Percentiles rank a stretch among this genome's conserved stretches.
These are phyloP conservation scores for Arvicanthis niloticus DNA, from an alignment of 2,113 vertebrate species.

Conservation along the genomic window DNA sequence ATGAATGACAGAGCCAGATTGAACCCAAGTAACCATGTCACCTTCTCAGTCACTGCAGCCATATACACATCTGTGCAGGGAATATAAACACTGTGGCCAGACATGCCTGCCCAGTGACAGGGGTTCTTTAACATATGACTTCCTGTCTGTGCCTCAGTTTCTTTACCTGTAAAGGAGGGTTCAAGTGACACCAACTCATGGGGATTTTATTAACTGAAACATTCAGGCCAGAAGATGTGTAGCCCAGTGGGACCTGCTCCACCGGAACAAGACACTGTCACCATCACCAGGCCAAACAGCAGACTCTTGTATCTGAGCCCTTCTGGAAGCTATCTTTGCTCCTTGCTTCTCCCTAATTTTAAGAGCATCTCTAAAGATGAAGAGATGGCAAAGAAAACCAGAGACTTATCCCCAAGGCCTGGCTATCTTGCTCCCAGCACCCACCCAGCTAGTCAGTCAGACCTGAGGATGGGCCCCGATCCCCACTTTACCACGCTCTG, in stretches of 20 bases:
- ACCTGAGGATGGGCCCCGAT: not conserved
- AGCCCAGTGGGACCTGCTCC: not conserved
- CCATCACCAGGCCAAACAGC: too few relatives aligned
- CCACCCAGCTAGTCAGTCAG: not conserved
- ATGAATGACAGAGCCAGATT: accelerated
- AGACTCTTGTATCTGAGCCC: not conserved
- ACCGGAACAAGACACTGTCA: not conserved
- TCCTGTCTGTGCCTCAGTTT: not conserved
- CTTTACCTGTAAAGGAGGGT: not conserved
- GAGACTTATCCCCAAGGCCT: not conserved
- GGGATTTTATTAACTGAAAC: accelerated
- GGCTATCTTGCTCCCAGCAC: accelerated
- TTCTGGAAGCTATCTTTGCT: not conserved
- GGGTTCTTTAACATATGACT: not conserved
- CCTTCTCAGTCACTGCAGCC: not conserved
- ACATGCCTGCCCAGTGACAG: accelerated
- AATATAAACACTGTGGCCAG: not conserved
- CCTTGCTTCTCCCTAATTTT: not conserved
- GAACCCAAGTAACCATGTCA: not conserved
- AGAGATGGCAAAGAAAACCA: not conserved
- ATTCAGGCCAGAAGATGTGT: not conserved
- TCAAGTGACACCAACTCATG: too few relatives aligned
- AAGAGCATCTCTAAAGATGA: not conserved
- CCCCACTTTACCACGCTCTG: not conserved
- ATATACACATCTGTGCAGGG: accelerated